Evolutionary conservation across 1,140 invertebrate genomes (phyloP), one percentile per base, ranked within the genome.

Genomic region (Zaprionus africanus): DNA sequence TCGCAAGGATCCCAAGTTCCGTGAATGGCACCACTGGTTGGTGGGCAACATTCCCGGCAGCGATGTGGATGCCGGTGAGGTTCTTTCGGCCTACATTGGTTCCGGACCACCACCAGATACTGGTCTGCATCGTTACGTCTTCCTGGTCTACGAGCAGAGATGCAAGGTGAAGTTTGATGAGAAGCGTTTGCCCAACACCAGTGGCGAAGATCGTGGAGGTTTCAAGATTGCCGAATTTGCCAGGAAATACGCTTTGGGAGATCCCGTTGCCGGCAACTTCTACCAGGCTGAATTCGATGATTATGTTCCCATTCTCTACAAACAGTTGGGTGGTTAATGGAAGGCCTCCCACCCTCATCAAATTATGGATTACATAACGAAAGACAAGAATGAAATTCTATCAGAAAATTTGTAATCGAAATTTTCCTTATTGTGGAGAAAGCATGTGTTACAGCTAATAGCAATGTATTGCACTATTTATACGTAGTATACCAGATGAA

Each of bases 1-100:
- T 82, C 95, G 97, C 5, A 93, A 95, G 12, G 94, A 96, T 59
- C 97, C 96, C 0, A 96, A 94, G 54, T 97, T 95, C 85, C 94
- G 97, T 15, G 97, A 98, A 93, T 98, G 96, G 96, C 96, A 97
- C 88, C 98, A 99, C 92, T 99, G 98, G 98, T 92, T 99, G 3
- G 96, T 99, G 1, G 97, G 95, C 4, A 99, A 99, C 87, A 98
- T 99, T 86, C 97, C 97, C 13, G 98, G 96, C 22, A 93, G 92
- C 67, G 94, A 97, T 46, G 92, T 99, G 1, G 80, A 90, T 0
- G 93, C 95, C 57, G 98, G 98, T 15, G 96, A 97, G 65, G 80
- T 94, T 93, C 93, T 98, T 0, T 96, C 96, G 1, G 96, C 95
- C 4, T 99, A 98, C 91, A 93, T 98, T 76, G 97, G 98, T 31